These are phyloP conservation scores for Reinhardtius hippoglossoides DNA, from an alignment of 2,113 vertebrate species.

Conservation along the genomic window DNA sequence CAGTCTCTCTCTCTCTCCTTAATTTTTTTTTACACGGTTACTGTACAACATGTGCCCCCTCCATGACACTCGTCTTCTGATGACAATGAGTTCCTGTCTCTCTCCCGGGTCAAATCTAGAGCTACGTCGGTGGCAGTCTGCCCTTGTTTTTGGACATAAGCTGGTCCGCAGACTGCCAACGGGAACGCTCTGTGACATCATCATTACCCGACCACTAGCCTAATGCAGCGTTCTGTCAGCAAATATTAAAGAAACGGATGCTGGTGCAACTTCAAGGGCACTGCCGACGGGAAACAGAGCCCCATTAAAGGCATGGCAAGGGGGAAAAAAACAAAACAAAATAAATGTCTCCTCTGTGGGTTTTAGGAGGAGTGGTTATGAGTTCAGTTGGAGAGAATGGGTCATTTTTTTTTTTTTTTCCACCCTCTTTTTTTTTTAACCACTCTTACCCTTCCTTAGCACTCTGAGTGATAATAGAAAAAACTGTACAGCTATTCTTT, in stretches of 20 bases:
- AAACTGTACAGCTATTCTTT: constrained; percentile 74
- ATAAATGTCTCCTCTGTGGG: constrained; percentile 16
- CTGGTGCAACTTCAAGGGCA: constrained; percentile 71
- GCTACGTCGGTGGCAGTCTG: constrained; percentile 40
- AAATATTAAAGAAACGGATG: constrained; percentile 61
- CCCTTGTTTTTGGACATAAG: constrained; percentile 44
- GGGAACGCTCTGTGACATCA: constrained; percentile 55
- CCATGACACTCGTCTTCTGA: constrained; percentile 46
- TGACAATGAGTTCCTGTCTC: constrained; percentile 59
- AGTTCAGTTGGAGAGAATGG: constrained; percentile 40
- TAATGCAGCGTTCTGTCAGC: constrained; percentile 44
- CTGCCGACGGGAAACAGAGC: constrained; percentile 52
- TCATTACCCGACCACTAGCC: constrained; percentile 41
- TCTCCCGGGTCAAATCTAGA: constrained; percentile 53
- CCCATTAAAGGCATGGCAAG: constrained; percentile 62
- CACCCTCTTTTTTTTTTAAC: constrained; percentile 29
- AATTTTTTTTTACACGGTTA: constrained; percentile 22
- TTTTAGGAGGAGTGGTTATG: constrained; percentile 39
- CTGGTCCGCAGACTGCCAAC: constrained; percentile 31
- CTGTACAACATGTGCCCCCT: constrained; percentile 55
- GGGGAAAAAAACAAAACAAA: not conserved
- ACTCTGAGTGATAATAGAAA: constrained; percentile 61
- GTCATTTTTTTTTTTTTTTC: constrained; percentile 12
- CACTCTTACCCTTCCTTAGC: constrained; percentile 23
- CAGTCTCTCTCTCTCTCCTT: constrained; percentile 1